Base-by-base conservation (phyloP, 2,113 vertebrate species). In the Nycticebus coucang region DNA sequence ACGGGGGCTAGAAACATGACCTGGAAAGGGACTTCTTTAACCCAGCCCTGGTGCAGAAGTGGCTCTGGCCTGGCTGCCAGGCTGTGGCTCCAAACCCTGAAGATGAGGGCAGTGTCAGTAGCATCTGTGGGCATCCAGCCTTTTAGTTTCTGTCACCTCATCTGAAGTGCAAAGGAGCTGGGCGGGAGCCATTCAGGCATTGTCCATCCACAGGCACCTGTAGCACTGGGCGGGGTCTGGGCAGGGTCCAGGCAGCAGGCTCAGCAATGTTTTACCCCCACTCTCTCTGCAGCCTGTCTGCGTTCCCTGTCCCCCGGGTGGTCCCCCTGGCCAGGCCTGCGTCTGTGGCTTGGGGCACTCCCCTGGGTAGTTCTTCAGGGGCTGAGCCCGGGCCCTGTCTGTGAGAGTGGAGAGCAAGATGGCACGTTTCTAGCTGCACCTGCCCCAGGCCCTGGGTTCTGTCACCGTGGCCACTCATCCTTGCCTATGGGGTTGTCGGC, bases 401-500 rank as follows among this genome's bases (percentile, higher is more conserved):
- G 5, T 24, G 15, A 50, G 45, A 50, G 45, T 72, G 35, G 75
- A 8, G 24, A n/a, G n/a, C 1, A 21, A 77, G n/a, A n/a, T 7
- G 17, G 30, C 0, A 0, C 8, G 35, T n/a, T 41, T 22, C 57
- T 35, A 18, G 55, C 8, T 9, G 7, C 13, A 14, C 55, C 15
- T 55, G 18, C 24, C 60, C 60, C 21, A 55, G 41, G 60, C 33
- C 82, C 22, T 4, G 8, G 14, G 53, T 33, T 28, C 41, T 19
- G 10, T 18, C 1, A 5, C 1, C 0, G 2, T 1, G 1, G 41
- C 7, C 8, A 0, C 59, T 30, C 5, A 35, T 24, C 30, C 19
- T 18, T 2, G 0, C 17, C 6, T 5, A 50, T 4, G n/a, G 8
- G 0, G 1, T 1, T 1, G 4, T 22, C 3, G 7, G 45, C 0